Evolutionary conservation across 2,113 vertebrate species (phyloP), one percentile per base, ranked within the genome.

Genomic region (Orientallactaga bullata): DNA sequence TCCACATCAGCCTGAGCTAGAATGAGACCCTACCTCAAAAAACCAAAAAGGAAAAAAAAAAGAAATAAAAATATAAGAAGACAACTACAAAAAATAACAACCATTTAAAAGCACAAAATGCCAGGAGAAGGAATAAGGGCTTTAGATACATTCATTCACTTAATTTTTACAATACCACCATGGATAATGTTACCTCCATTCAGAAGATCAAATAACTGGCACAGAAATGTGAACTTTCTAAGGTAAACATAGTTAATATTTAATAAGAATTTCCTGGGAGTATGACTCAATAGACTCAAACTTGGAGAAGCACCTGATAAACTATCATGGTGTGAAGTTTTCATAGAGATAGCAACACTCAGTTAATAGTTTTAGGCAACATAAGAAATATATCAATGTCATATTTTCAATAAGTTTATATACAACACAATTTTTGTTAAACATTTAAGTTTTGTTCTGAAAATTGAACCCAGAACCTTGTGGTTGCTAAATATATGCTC

Each of bases 71-170:
- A n/a, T n/a, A n/a, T n/a, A n/a, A n/a, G n/a, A 65, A 73, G 28
- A 90, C 37, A 85, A 79, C 51, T 42, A 24, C 20, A 89, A 92
- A 37, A n/a, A 73, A 58, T 4, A 32, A n/a, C 12, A 96, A 82
- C 58, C 35, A 83, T 42, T 51, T 63, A 30, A 37, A 86, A 78
- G 11, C n/a, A 66, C 2, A 37, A 47, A 94, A 88, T 65, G 30
- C 55, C 60, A 84, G 47, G 24, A 30, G 69, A 17, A 18, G 16
- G 21, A 61, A 24, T 66, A 71, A 78, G 7, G 16, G 71, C 39
- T 58, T 84, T 58, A 69, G 30, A 88, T 47, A 79, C 35, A 85
- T 88, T 68, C 47, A 51, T 9, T 87, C 73, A 82, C 61, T 71
- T 72, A 88, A 78, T 78, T 90, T 18, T 23, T 4, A 78, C 60